phyloP scores from a whole-genome alignment of 2,888 invertebrate species.

The Hanleya hanleyi region DNA sequence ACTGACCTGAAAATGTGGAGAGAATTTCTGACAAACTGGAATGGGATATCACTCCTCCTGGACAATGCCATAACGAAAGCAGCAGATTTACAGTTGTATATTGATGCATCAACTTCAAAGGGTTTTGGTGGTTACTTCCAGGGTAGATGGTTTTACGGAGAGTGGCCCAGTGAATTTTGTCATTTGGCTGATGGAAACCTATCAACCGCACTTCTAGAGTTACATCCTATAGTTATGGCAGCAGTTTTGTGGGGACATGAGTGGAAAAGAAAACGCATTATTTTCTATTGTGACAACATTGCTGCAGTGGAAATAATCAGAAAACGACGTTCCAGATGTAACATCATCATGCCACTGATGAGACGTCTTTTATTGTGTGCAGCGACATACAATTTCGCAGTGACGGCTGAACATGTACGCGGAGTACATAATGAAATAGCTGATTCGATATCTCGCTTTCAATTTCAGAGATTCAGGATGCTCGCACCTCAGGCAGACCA shows the following conservation, averaged over 20 bases:
- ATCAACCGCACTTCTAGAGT: slow-evolving; percentile 27
- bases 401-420: no score
- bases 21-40: neutral
- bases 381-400: no score
- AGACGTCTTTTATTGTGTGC: no score
- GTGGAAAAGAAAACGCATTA: slow-evolving; percentile 21
- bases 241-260: slow-evolving; percentile 17
- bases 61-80: no score
- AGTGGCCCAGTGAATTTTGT: slow-evolving; percentile 16
- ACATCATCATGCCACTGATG: no score
- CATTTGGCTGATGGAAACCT: neutral
- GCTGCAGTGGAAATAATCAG: slow-evolving; percentile 24
- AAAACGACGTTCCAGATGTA: no score
- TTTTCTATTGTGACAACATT: slow-evolving; percentile 29
- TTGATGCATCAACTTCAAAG: slow-evolving; percentile 8
- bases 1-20: slow-evolving; percentile 9
- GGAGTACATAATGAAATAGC: no score
- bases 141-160: slow-evolving; percentile 23
- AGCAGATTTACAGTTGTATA: slow-evolving; percentile 2
- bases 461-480: no score
- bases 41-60: no score
- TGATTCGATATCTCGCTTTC: no score
- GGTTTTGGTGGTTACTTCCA: slow-evolving; percentile 27
- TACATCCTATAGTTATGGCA: slow-evolving; percentile 31
- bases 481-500: no score